Evolutionary conservation across 2,888 invertebrate species (phyloP).

Genomic region (Andricus curvator): DNA sequence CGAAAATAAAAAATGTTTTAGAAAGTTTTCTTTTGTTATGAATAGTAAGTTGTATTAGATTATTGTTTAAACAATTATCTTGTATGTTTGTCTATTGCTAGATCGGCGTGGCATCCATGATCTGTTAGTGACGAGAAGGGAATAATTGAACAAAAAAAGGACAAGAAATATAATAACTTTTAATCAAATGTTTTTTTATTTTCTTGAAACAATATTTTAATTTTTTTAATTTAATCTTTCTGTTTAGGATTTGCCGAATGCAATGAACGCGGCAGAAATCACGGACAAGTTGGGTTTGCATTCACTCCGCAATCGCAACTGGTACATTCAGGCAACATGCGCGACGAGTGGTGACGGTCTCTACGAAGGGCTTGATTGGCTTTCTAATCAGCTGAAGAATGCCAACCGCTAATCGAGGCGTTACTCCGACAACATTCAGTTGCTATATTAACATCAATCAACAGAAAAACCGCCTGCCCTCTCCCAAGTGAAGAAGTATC

Average conservation of each 20-base stretch:
- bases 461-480: constrained; percentile 51
- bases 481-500: constrained; percentile 20
- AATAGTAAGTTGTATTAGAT: no score
- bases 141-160: no score
- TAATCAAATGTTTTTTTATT: no score
- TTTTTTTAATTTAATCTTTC: constrained; percentile 27
- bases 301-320: constrained; percentile 97
- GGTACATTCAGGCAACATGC: constrained; percentile 98
- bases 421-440: constrained; percentile 70
- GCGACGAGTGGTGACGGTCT: constrained; percentile 99
- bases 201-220: no score
- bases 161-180: no score
- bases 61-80: no score
- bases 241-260: constrained; percentile 97
- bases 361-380: constrained; percentile 99
- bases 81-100: no score
- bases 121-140: no score
- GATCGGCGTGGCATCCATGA: no score
- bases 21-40: no score
- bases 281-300: constrained; percentile 99
- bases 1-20: no score
- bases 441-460: constrained; percentile 72
- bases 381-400: constrained; percentile 99
- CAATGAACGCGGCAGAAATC: constrained; percentile 99
- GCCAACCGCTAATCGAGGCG: constrained; percentile 90